Percentiles rank a stretch among this genome's conserved stretches.
phyloP scores from a whole-genome alignment of 2,113 vertebrate species.

The Onychostoma macrolepis region DNA sequence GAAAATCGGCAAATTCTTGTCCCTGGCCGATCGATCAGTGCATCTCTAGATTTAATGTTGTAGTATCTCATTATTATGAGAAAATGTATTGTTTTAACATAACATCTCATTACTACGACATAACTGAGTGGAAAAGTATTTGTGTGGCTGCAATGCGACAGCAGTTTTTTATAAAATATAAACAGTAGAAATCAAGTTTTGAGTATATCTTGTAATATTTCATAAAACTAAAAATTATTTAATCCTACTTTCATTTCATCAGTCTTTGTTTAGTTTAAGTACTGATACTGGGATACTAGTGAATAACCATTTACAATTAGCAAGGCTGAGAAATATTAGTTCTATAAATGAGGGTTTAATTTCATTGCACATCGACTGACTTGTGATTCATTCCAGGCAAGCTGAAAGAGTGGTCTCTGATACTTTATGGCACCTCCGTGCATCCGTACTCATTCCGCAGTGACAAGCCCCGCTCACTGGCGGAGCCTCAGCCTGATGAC shows the following conservation, averaged over 20 bases:
- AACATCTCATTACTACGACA: no score
- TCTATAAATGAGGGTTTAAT: background rate
- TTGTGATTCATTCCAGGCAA: conserved; percentile 79
- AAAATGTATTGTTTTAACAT: no score
- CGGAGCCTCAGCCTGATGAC: conserved; percentile 80
- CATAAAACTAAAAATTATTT: no score
- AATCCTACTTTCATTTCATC: background rate
- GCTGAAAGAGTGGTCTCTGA: conserved; percentile 97
- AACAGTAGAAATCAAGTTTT: no score
- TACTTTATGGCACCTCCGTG: conserved; percentile 93
- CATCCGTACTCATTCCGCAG: conserved; percentile 92
- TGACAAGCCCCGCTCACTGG: conserved; percentile 83
- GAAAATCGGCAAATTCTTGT: no score
- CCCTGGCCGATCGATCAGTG: no score
- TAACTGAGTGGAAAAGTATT: no score
- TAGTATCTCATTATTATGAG: no score
- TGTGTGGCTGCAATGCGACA: no score
- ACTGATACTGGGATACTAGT: background rate
- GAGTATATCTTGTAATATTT: no score
- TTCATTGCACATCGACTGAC: background rate
- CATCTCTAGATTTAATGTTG: no score
- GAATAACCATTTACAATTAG: background rate
- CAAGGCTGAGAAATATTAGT: background rate
- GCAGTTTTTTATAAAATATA: no score
- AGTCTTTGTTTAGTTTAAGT: background rate